Evolutionary conservation across 2,888 invertebrate species (phyloP).

Genomic region (Xiphydria camelus): DNA sequence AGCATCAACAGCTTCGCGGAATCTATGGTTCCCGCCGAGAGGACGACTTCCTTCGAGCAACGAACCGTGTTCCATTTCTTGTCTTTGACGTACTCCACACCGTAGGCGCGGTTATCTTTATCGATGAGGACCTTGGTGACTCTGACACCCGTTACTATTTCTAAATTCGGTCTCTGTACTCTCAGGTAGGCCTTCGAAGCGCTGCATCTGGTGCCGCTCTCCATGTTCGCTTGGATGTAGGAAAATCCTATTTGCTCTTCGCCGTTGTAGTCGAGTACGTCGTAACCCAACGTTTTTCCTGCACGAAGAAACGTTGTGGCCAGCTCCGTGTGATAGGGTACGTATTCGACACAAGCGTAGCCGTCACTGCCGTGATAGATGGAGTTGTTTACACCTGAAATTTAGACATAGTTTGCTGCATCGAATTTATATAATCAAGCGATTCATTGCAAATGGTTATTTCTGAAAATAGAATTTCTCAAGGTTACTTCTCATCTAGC

Average conservation of each 20-base stretch:
- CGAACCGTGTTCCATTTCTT: conserved; percentile 59
- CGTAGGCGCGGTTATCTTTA: conserved; percentile 43
- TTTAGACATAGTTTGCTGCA: conserved; percentile 67
- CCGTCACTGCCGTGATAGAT: conserved; percentile 55
- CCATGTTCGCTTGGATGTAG: conserved; percentile 60
- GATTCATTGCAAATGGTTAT: no score
- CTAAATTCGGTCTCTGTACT: conserved; percentile 53
- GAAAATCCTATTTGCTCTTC: conserved; percentile 61
- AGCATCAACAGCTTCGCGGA: conserved; percentile 76
- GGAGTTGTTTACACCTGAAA: conserved; percentile 62
- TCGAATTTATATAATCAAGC: no score
- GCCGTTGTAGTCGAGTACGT: conserved; percentile 56
- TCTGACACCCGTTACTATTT: conserved; percentile 45
- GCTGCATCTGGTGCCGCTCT: conserved; percentile 60
- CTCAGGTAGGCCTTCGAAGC: conserved; percentile 62
- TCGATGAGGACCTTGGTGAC: conserved; percentile 45
- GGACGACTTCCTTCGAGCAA: conserved; percentile 65
- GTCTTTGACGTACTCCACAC: conserved; percentile 60
- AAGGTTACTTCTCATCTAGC: no score
- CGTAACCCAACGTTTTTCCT: conserved; percentile 52
- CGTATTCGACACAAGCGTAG: conserved; percentile 52
- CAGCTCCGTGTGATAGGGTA: conserved; percentile 52
- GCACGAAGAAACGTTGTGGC: conserved; percentile 51
- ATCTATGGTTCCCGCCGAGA: conserved; percentile 77
- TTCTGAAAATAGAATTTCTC: no score